Evolutionary conservation across 1,140 invertebrate species (phyloP).

Genomic region (Pteromalus puparum): DNA sequence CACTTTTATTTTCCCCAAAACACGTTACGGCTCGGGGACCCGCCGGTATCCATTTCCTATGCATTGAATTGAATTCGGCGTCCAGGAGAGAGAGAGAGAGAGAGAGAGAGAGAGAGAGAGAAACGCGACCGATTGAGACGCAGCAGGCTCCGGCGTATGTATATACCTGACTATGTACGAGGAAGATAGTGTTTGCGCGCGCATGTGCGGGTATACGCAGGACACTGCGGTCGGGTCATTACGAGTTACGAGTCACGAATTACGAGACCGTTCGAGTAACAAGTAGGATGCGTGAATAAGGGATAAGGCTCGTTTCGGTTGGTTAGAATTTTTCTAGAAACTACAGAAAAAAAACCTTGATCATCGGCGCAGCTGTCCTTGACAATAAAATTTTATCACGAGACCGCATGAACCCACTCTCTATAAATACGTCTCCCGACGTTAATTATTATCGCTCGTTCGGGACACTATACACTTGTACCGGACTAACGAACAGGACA

Average conservation of each 20-base stretch:
- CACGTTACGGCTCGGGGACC: slow-evolving; percentile 59
- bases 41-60: slow-evolving; percentile 66
- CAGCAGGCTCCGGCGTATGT: background rate
- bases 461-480: too few species aligned
- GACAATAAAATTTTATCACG: too few species aligned
- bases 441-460: too few species aligned
- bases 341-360: too few species aligned
- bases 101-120: background rate
- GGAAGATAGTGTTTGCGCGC: background rate
- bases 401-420: too few species aligned
- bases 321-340: too few species aligned
- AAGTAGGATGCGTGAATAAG: background rate
- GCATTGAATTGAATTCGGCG: slow-evolving; percentile 71
- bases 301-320: slow-evolving; percentile 9
- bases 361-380: too few species aligned
- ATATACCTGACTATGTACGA: background rate
- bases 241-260: slow-evolving; percentile 60
- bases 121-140: background rate
- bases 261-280: slow-evolving; percentile 55
- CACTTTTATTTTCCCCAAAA: slow-evolving; percentile 63
- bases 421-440: too few species aligned
- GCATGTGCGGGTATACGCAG: background rate
- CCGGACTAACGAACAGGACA: too few species aligned
- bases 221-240: slow-evolving; percentile 53
- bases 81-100: background rate